Percentiles rank a stretch among this genome's conserved stretches.
phyloP scores from a whole-genome alignment of 1,140 invertebrate genomes.

The Scaptomyza hsui region DNA sequence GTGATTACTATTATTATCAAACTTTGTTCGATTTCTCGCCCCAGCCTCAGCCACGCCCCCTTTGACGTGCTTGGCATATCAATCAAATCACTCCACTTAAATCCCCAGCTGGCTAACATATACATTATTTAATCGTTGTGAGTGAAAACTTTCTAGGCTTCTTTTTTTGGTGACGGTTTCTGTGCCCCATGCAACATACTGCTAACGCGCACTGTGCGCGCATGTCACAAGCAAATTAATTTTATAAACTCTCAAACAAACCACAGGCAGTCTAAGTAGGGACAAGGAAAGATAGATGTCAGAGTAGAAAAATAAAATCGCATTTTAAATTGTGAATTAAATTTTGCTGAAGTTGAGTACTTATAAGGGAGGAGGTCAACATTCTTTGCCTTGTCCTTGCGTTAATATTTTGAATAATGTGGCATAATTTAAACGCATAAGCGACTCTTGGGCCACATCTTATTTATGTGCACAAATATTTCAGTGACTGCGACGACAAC shows the following conservation, averaged over 20 bases:
- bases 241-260: slow-evolving; percentile 67
- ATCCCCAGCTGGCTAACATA: slow-evolving; percentile 49
- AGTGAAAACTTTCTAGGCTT: slow-evolving; percentile 48
- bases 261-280: slow-evolving; percentile 41
- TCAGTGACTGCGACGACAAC: slow-evolving; percentile 29
- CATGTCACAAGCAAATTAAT: slow-evolving; percentile 68
- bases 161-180: slow-evolving; percentile 12
- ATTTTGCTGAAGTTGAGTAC: slow-evolving; percentile 53
- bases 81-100: slow-evolving; percentile 52
- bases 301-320: slow-evolving; percentile 27
- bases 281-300: neutral
- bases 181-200: slow-evolving; percentile 11
- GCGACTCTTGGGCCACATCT: slow-evolving; percentile 38
- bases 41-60: too few species aligned
- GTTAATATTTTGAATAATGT: slow-evolving; percentile 77
- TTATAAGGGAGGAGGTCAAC: slow-evolving; percentile 12
- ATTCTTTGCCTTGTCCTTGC: slow-evolving; percentile 34
- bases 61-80: slow-evolving; percentile 52
- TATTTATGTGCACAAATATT: slow-evolving; percentile 63
- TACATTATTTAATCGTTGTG: slow-evolving; percentile 65
- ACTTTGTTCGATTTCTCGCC: slow-evolving; percentile 31
- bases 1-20: slow-evolving; percentile 24
- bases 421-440: slow-evolving; percentile 70
- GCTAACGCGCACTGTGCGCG: slow-evolving; percentile 20
- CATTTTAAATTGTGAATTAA: slow-evolving; percentile 51